Evolutionary conservation across 30 jellyfish, hydroid and myxozoan species (phyloP).

Genomic region (Aurelia aurita): DNA sequence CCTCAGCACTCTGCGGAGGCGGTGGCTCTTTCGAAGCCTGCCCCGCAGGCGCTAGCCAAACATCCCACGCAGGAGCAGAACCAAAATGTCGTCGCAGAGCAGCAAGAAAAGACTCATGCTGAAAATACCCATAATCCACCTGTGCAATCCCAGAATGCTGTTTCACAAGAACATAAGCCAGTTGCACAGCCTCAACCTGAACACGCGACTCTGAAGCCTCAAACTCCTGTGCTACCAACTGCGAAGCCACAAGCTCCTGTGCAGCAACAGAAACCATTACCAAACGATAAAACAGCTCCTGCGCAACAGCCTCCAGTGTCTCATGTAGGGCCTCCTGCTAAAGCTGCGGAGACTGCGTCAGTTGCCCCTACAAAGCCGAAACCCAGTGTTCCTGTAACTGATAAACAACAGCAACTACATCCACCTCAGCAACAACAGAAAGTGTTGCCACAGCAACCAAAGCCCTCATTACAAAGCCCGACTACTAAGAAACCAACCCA

Average conservation of each 20-base stretch:
- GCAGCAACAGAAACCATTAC: constrained; percentile 19
- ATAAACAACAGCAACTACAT: constrained; percentile 27
- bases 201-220: background rate
- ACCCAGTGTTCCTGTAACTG: background rate
- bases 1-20: constrained; percentile 5
- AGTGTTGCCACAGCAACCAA: background rate
- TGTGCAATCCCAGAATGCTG: no score
- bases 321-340: background rate
- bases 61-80: background rate
- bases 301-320: constrained; percentile 23
- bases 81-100: no score
- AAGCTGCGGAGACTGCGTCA: constrained; percentile 2
- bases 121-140: no score
- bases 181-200: constrained; percentile 13
- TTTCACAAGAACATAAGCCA: no score
- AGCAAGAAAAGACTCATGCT: no score
- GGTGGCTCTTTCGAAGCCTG: constrained; percentile 10
- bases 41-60: constrained; percentile 2
- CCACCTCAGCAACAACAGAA: constrained; percentile 13
- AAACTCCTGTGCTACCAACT: no score
- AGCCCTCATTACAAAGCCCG: no score
- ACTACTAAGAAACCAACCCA: constrained; percentile 13
- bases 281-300: background rate
- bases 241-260: background rate
- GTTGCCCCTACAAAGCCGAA: background rate